Evolutionary conservation across 2,113 vertebrate genomes (phyloP).

Genomic region (Colius striatus): DNA sequence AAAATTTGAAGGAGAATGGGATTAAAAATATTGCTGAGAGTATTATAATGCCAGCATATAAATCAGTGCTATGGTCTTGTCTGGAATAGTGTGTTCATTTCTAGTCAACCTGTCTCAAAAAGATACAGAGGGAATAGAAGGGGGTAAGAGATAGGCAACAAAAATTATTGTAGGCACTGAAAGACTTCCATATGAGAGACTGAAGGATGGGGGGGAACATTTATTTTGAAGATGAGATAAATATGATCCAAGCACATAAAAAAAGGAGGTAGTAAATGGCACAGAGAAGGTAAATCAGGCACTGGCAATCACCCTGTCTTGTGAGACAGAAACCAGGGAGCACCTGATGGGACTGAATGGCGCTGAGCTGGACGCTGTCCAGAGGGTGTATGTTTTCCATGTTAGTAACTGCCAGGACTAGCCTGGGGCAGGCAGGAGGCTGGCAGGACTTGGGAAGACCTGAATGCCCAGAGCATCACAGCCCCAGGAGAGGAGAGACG

Average conservation of each 20-base stretch:
- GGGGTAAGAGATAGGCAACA: conserved; percentile 35
- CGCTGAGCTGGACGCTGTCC: background rate
- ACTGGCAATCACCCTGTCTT: background rate
- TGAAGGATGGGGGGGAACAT: conserved; percentile 47
- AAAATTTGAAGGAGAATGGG: background rate
- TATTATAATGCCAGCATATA: conserved; percentile 27
- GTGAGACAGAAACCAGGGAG: background rate
- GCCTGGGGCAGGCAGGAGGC: fast-evolving
- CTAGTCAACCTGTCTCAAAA: conserved; percentile 33
- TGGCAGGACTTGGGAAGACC: background rate
- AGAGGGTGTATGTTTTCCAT: background rate
- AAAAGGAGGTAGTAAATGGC: background rate
- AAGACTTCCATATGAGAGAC: conserved; percentile 23
- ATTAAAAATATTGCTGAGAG: conserved; percentile 41
- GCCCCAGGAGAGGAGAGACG: background rate
- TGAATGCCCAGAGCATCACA: background rate
- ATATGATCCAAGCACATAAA: conserved; percentile 24
- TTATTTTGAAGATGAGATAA: conserved; percentile 51
- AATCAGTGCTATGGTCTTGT: background rate
- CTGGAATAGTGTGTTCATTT: background rate
- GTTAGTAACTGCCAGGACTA: background rate
- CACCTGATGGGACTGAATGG: background rate
- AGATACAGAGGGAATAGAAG: conserved; percentile 5
- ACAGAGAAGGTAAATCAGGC: conserved; percentile 19
- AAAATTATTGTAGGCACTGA: conserved; percentile 24